phyloP scores from a whole-genome alignment of 2,888 invertebrate genomes.

The Flexamia atlantica region DNA sequence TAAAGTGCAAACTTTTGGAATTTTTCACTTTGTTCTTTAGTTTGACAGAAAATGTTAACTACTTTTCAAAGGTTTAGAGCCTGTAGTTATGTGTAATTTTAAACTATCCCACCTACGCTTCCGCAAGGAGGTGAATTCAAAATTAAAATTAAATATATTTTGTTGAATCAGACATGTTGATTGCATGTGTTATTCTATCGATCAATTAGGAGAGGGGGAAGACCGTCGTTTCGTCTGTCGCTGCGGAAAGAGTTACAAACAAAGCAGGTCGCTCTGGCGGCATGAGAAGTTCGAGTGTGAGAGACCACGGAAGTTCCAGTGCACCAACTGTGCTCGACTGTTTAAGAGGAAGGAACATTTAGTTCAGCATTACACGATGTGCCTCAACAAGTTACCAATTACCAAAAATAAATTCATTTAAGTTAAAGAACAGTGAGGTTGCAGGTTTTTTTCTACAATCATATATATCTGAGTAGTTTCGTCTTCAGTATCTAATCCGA shows the following conservation, averaged over 20 bases:
- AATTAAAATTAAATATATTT: no score
- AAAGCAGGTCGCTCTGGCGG: conserved; percentile 60
- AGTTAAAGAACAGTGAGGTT: background rate
- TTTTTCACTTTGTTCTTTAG: no score
- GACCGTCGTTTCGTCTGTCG: conserved; percentile 17
- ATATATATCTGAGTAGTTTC: no score
- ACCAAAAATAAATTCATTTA: background rate
- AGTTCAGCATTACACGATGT: background rate
- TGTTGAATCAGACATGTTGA: background rate
- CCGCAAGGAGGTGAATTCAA: no score
- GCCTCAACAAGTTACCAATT: background rate
- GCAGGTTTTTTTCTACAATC: no score
- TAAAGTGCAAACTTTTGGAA: no score
- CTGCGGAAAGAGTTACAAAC: conserved; percentile 56
- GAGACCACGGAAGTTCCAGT: conserved; percentile 75
- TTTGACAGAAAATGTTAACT: no score
- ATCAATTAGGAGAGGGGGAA: background rate
- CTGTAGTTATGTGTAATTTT: no score
- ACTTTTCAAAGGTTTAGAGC: no score
- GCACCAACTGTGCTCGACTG: conserved; percentile 48
- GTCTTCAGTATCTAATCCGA: no score
- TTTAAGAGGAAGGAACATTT: conserved; percentile 55
- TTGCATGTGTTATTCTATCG: conserved; percentile 1
- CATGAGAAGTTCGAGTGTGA: conserved; percentile 73
- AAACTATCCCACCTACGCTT: no score